Evolutionary conservation across 23 tunicate genomes (phyloP), one percentile per base, ranked within the genome.

Genomic region (Halocynthia roretzi): DNA sequence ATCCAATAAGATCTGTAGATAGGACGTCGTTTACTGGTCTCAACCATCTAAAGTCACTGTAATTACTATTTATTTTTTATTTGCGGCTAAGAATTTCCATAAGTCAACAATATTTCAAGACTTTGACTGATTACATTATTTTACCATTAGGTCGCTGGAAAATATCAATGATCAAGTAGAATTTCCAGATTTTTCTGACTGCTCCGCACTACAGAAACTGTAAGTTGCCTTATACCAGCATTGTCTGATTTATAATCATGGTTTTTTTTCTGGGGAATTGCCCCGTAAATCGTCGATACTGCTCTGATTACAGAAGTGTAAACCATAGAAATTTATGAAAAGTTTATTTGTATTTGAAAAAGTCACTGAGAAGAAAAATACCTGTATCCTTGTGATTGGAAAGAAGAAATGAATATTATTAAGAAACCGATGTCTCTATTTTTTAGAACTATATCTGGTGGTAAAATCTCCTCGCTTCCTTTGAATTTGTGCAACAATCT

Each of bases 121-220:
- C 12, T 40, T 67, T 67, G 40, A 20, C 21, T 5, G 49, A 12
- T 8, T 7, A 22, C 10, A 10, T 62, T n/a, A 50, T 52, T 20
- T 23, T 50, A 61, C 61, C 64, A 65, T 10, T 80, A 90, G 97
- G 64, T 21, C n/a, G 14, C 48, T 90, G 6, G 77, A 50, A 18
- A 71, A 84, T 51, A 76, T 85, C 11, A 53, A 54, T 12, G 90
- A 90, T 11, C 89, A 84, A 71, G 52, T 70, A 51, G 60, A 76
- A 19, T 81, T 90, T 81, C 97, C 97, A 4, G 90, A 85, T 71
- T 63, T 90, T 48, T 71, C 90, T 5, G 81, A 77, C 8, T 90
- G 97, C 71, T 44, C 11, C 58, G 64, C 72, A 10, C 62, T 90
- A 19, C 61, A 60, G 44, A 56, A 75, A 58, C 76, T 89, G 96